These are phyloP conservation scores for Orgyia antiqua DNA, from an alignment of 2,888 invertebrate species.

Conservation along the genomic window DNA sequence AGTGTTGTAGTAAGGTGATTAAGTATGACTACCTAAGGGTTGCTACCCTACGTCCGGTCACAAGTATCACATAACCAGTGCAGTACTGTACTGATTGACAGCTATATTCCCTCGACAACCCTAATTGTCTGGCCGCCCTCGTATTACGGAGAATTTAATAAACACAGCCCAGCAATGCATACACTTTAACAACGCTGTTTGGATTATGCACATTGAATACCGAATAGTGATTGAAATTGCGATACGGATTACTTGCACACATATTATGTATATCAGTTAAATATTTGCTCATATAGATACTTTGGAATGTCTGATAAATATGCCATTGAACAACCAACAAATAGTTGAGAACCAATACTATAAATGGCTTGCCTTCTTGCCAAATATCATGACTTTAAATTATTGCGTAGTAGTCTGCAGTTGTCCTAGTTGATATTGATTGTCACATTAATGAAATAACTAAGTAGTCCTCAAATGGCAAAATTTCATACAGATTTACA, in stretches of 20 bases:
- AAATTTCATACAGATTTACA: too few relatives aligned
- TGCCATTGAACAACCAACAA: slow-evolving; percentile 2
- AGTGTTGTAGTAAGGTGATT: slow-evolving; percentile 22
- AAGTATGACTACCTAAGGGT: slow-evolving; percentile 24
- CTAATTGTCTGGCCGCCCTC: slow-evolving; percentile 55
- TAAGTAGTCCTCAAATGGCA: too few relatives aligned
- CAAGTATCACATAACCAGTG: slow-evolving; percentile 44
- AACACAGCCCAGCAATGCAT: slow-evolving; percentile 45
- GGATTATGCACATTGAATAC: slow-evolving; percentile 43
- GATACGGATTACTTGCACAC: slow-evolving; percentile 29
- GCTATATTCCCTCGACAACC: slow-evolving; percentile 56
- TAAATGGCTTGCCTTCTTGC: too few relatives aligned
- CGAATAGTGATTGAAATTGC: slow-evolving; percentile 50
- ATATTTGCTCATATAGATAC: too few relatives aligned
- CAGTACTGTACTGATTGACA: slow-evolving; percentile 55
- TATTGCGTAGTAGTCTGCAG: too few relatives aligned
- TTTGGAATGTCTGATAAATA: slow-evolving; percentile 7
- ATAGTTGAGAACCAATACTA: too few relatives aligned
- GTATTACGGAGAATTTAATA: slow-evolving; percentile 62
- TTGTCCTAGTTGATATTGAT: too few relatives aligned
- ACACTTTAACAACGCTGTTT: slow-evolving; percentile 43
- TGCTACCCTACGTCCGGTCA: slow-evolving; percentile 38
- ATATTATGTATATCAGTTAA: too few relatives aligned
- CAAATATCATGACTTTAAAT: too few relatives aligned
- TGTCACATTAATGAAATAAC: too few relatives aligned